Conservation (phyloP, 53 echinoderm and acorn worm species). For the Stichopus horrens region DNA sequence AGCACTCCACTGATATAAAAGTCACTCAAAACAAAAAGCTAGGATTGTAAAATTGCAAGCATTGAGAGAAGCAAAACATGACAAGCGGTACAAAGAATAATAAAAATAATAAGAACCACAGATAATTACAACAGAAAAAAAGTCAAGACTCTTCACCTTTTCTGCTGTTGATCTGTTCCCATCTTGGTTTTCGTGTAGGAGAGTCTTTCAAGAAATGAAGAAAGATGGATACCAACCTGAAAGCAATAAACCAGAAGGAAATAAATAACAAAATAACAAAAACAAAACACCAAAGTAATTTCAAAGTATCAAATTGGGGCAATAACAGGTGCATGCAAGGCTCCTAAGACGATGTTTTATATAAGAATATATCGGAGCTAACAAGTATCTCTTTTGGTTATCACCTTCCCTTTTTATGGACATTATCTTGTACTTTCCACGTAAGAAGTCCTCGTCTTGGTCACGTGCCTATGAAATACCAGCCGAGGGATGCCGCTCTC, state of each 20-base stretch:
- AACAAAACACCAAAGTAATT: no score
- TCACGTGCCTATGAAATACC: slow-evolving; percentile 37
- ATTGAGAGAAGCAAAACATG: background rate
- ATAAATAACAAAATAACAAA: no score
- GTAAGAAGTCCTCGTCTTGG: slow-evolving; percentile 5
- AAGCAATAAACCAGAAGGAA: no score
- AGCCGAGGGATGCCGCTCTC: background rate
- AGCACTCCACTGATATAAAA: slow-evolving; percentile 33
- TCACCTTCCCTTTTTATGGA: slow-evolving; percentile 3
- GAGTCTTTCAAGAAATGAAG: no score
- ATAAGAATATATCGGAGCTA: background rate
- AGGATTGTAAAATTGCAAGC: slow-evolving; percentile 17
- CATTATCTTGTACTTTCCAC: background rate
- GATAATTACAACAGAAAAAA: no score
- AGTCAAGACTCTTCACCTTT: no score
- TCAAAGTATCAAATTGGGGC: no score
- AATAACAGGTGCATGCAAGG: no score
- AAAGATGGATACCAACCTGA: no score
- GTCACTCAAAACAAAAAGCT: slow-evolving; percentile 22
- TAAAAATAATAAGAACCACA: background rate
- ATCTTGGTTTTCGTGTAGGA: no score
- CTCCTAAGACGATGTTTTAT: no score
- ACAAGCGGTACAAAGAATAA: background rate
- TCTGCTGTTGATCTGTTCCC: no score
- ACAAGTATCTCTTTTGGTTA: background rate